Conservation (phyloP, 2,888 invertebrate genomes). For the Nipponacmea schrenckii region DNA sequence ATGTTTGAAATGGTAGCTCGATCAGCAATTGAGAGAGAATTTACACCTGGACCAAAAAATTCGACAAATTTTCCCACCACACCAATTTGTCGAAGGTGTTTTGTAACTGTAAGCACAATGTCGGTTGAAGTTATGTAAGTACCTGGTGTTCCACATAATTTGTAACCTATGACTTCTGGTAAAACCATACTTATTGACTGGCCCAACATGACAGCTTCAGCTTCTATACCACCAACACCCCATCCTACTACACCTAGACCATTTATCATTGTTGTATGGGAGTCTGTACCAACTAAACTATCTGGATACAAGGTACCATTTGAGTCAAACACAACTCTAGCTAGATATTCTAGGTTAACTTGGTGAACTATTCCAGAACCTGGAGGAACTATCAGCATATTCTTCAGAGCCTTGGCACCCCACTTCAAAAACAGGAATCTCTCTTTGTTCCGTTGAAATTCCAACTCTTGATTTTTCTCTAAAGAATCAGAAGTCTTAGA, state of each 20-base stretch:
- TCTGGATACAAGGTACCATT: constrained; percentile 82
- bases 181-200: constrained; percentile 97
- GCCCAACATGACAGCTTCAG: constrained; percentile 98
- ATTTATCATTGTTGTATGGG: constrained; percentile 99
- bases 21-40: constrained; percentile 92
- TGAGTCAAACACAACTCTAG: constrained; percentile 84
- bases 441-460: constrained; percentile 95
- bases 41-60: constrained; percentile 95
- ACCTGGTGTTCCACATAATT: constrained; percentile 81
- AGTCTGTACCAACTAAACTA: constrained; percentile 96
- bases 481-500: constrained; percentile 83
- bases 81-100: constrained; percentile 90
- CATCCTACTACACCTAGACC: constrained; percentile 96
- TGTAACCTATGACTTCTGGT: constrained; percentile 95
- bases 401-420: constrained; percentile 94
- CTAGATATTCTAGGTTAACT: constrained; percentile 95
- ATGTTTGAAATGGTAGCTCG: constrained; percentile 98
- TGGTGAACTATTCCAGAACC: constrained; percentile 99
- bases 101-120: constrained; percentile 95
- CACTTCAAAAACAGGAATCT: constrained; percentile 97
- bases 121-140: constrained; percentile 94
- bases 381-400: constrained; percentile 97
- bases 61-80: constrained; percentile 99
- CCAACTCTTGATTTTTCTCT: constrained; percentile 90
- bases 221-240: constrained; percentile 92